Percentiles rank a stretch among this genome's conserved stretches.
Evolutionary conservation across 37 sponge, comb jelly and placozoan genomes (phyloP).

Genomic region (Axinella damicornis): DNA sequence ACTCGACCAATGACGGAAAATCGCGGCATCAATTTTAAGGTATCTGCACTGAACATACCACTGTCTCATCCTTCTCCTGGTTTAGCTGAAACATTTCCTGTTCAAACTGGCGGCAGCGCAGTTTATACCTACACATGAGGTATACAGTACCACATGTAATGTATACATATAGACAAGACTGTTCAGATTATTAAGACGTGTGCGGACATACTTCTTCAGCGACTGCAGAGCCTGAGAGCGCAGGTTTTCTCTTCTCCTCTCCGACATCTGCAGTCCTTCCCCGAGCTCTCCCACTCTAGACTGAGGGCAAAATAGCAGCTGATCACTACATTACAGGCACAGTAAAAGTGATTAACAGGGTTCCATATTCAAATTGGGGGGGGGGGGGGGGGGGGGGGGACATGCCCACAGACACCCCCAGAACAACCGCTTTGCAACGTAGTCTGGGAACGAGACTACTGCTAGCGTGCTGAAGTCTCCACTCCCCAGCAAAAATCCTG

Average conservation of each 20-base stretch:
- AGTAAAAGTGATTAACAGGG: background rate
- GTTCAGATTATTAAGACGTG: background rate
- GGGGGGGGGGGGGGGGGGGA: slow-evolving; percentile 8
- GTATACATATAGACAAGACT: background rate
- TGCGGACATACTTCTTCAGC: slow-evolving; percentile 13
- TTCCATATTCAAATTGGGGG: background rate
- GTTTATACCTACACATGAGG: background rate
- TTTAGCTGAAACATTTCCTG: background rate
- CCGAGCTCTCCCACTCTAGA: background rate
- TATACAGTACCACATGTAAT: no score
- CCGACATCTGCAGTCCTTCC: background rate
- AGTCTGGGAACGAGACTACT: no score
- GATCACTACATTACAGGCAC: no score
- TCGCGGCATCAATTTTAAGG: no score
- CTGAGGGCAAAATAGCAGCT: no score
- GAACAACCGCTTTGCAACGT: background rate
- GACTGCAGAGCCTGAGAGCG: background rate
- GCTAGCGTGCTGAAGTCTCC: no score
- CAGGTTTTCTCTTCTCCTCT: background rate
- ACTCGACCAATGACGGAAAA: no score
- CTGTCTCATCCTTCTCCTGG: background rate
- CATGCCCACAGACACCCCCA: background rate
- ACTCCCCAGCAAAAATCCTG: no score
- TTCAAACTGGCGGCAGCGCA: slow-evolving; percentile 3
- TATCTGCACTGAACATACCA: slow-evolving; percentile 5